These are phyloP conservation scores for Xiphias gladius DNA, from an alignment of 2,113 vertebrate genomes.

Conservation along the genomic window DNA sequence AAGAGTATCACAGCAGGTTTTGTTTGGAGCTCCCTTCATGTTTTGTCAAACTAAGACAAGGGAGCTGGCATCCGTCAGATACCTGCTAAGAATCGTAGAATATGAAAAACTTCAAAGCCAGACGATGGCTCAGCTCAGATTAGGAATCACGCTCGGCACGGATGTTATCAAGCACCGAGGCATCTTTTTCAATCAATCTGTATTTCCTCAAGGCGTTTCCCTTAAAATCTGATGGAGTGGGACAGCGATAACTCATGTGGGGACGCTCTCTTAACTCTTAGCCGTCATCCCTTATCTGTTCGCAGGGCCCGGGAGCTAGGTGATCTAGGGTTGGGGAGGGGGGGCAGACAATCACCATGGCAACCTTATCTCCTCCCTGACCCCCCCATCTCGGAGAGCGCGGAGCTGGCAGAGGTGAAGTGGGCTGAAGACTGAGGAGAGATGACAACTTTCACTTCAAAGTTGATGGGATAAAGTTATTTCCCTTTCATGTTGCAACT, in stretches of 20 bases:
- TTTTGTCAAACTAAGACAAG: slow-evolving; percentile 56
- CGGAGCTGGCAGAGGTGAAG: slow-evolving; percentile 59
- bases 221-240: slow-evolving; percentile 19
- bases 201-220: slow-evolving; percentile 35
- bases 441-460: slow-evolving; percentile 82
- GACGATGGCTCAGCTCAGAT: slow-evolving; percentile 34
- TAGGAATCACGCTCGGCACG: slow-evolving; percentile 7
- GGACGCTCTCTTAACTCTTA: slow-evolving; percentile 30
- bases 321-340: slow-evolving; percentile 60
- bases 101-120: slow-evolving; percentile 67
- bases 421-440: slow-evolving; percentile 65
- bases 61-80: slow-evolving; percentile 57
- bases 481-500: slow-evolving; percentile 79
- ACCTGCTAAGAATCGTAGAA: slow-evolving; percentile 53
- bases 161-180: slow-evolving; percentile 10
- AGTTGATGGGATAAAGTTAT: slow-evolving; percentile 78
- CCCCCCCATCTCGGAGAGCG: slow-evolving; percentile 5
- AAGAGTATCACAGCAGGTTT: slow-evolving; percentile 47
- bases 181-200: slow-evolving; percentile 44
- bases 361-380: slow-evolving; percentile 51
- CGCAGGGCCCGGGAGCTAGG: slow-evolving; percentile 45
- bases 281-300: slow-evolving; percentile 52
- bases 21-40: slow-evolving; percentile 54
- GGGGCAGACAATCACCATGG: slow-evolving; percentile 60
- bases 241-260: slow-evolving; percentile 5